phyloP scores from a whole-genome alignment of 2,113 vertebrate genomes.

The Meleagris gallopavo region DNA sequence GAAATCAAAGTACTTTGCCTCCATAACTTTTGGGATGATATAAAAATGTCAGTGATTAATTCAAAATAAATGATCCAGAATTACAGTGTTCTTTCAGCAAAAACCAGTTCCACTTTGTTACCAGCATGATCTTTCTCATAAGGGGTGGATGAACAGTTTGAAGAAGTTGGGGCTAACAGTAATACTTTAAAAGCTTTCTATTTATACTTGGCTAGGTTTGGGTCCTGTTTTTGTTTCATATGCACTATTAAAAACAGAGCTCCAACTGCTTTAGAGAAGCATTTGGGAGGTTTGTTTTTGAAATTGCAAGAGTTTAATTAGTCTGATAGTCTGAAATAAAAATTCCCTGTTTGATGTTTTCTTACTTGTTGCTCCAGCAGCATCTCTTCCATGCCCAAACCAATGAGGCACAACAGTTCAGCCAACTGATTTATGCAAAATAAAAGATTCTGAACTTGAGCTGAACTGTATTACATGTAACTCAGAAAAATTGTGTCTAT shows the following conservation, averaged over 20 bases:
- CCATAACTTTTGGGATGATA: neutral
- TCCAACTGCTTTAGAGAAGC: constrained; percentile 13
- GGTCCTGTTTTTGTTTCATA: neutral
- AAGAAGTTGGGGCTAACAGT: constrained; percentile 2
- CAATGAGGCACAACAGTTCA: neutral
- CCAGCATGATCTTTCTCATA: neutral
- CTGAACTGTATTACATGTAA: neutral
- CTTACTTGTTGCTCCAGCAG: neutral
- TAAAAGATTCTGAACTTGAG: neutral
- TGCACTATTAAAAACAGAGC: constrained; percentile 12
- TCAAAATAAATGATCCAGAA: constrained; percentile 9
- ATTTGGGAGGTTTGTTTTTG: neutral
- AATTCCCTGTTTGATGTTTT: constrained; percentile 22
- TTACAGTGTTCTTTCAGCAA: neutral
- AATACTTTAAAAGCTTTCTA: constrained; percentile 36
- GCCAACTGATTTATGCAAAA: neutral
- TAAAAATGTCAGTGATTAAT: constrained; percentile 6
- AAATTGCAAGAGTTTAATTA: neutral
- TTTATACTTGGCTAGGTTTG: constrained; percentile 1
- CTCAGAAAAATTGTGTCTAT: neutral
- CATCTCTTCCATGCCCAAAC: neutral
- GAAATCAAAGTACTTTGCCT: neutral
- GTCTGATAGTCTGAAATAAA: neutral
- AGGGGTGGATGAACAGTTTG: neutral
- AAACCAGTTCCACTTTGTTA: constrained; percentile 5